A percentile compares a stretch with the other conserved stretches of the same genome.
phyloP scores from a whole-genome alignment of 2,113 vertebrate genomes.

The Grammomys surdaster region DNA sequence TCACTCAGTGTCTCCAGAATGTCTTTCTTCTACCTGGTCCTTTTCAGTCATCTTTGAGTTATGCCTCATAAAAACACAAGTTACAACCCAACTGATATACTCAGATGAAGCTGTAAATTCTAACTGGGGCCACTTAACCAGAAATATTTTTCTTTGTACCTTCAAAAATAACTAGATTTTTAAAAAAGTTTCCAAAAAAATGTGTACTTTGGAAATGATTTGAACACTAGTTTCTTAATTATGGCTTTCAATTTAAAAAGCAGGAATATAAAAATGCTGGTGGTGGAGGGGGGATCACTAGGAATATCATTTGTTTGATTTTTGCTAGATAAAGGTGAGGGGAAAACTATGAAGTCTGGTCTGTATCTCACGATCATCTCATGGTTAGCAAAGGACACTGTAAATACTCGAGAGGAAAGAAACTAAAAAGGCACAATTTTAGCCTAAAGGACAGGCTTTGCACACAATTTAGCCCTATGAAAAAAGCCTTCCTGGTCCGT shows the following conservation, averaged over 20 bases:
- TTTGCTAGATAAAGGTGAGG: neutral
- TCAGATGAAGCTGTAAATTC: neutral
- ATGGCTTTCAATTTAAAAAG: slow-evolving; percentile 21
- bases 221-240: slow-evolving; percentile 28
- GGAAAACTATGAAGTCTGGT: slow-evolving; percentile 4
- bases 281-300: neutral
- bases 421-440: neutral
- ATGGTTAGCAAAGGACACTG: neutral
- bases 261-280: neutral
- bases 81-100: neutral
- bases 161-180: slow-evolving; percentile 37
- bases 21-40: neutral
- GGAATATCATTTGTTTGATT: neutral
- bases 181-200: neutral
- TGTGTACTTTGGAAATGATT: neutral
- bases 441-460: neutral
- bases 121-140: neutral
- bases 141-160: neutral
- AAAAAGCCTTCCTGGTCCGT: neutral
- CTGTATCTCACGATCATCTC: neutral
- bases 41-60: neutral
- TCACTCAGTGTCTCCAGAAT: neutral
- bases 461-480: neutral
- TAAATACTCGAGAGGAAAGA: neutral
- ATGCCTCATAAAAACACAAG: neutral